Evolutionary conservation across 2,113 vertebrate species (phyloP), one percentile per base, ranked within the genome.

Genomic region (Takifugu flavidus): DNA sequence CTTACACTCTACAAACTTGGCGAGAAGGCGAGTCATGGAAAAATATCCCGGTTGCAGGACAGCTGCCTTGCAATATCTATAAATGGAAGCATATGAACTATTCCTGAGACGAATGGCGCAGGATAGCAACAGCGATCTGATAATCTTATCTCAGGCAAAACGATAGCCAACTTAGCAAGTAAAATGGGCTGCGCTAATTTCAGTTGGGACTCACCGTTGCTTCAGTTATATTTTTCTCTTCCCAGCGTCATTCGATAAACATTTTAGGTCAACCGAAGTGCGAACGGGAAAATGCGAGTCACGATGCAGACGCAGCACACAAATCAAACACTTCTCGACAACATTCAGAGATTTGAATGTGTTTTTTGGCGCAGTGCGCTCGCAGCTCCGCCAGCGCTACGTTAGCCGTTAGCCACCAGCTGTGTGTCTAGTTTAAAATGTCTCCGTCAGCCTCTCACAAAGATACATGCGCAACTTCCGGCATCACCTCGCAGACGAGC

Each of bases 351-450:
- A 61, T 61, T 67, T 67, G 13, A 70, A 62, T 7, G 62, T 58
- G 39, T 61, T 60, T 74, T 60, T 74, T 74, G 78, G 72, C 81
- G 79, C 83, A 82, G 70, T 64, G 67, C 31, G 67, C 67, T 86
- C 64, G 51, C 67, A 70, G 49, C 70, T 68, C 46, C 4, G 74
- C 65, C 42, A 83, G 77, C 64, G 15, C 65, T 31, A 6, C 49
- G 52, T 72, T 78, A 89, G 82, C 86, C 12, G 62, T 74, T 77
- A 82, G 75, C 73, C 45, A 65, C 69, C 82, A 85, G 82, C 81
- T 69, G 72, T 74, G 75, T 80, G 80, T 87, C 86, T 87, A 78
- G 88, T 88, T 88, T 89, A 91, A 90, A 90, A 90, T 90, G 90
- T 90, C 90, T 87, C 75, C 87, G 76, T 81, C 47, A 5, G 81